Evolutionary conservation across 2,113 vertebrate species (phyloP), one percentile per base, ranked within the genome.

Genomic region (Isichthys henryi): DNA sequence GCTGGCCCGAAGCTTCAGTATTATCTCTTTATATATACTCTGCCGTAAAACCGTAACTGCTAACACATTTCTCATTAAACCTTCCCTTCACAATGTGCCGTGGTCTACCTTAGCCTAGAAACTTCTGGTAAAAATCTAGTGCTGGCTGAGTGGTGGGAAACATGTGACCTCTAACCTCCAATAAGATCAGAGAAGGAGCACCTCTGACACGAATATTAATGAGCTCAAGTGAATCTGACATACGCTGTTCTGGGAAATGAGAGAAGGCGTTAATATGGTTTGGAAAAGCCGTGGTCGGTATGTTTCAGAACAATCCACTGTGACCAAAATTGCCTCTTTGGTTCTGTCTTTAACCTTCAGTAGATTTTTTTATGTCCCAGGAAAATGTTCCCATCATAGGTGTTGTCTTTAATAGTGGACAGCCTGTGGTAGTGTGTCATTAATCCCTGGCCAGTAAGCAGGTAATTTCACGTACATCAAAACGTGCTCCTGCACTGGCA

Each of bases 151-250:
- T 90, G 90, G 91, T 92, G 92, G 91, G 92, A 93, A 93, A 92
- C 91, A 89, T 91, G 83, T 89, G 91, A 92, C 92, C 92, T 92
- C 88, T 92, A 86, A 88, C 90, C 92, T 87, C 74, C n/a, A 83
- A 74, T 52, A 62, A 89, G 90, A 90, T 91, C 91, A 91, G 70
- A 91, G 88, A 77, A 58, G 10, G 90, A 89, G 91, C 91, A 89
- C 58, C 82, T 62, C 43, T 90, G 90, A 91, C 90, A 90, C 31
- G 11, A 85, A 83, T 15, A 15, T 86, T 90, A 88, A 91, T 91
- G 53, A 90, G 90, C 88, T 90, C 48, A 89, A 90, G 77, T 90
- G 90, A 91, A 92, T 89, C 56, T 88, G 90, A 89, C 62, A 39
- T 90, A 83, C 49, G 53, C 58, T 39, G 83, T 84, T 35, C 5